Evolutionary conservation across 2,797 vertebrate genomes (phyloP).

Genomic region (Peromyscus nudipes): DNA sequence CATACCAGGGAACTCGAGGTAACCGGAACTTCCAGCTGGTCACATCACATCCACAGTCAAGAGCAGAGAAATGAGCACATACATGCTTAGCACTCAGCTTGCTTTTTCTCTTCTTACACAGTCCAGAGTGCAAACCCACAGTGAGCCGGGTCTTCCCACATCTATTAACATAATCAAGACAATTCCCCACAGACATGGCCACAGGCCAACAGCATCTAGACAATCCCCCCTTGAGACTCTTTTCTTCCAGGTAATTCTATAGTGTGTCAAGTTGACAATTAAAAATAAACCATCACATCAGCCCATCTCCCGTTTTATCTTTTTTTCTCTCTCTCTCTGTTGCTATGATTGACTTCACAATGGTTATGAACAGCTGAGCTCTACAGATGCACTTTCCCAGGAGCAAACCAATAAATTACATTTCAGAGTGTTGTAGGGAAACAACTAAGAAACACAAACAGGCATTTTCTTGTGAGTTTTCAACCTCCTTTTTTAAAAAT

Average conservation of each 20-base stretch:
- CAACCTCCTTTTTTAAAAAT: background rate
- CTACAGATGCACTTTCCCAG: background rate
- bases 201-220: background rate
- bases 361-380: background rate
- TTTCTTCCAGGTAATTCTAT: background rate
- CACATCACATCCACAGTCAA: background rate
- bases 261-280: background rate
- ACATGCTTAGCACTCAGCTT: background rate
- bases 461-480: background rate
- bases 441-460: background rate
- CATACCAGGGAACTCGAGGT: background rate
- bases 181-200: background rate
- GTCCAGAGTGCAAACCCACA: background rate
- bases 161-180: background rate
- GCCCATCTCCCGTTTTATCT: background rate
- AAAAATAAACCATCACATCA: background rate
- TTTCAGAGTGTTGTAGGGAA: background rate
- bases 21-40: background rate
- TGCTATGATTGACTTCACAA: background rate
- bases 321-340: background rate
- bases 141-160: background rate
- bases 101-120: background rate
- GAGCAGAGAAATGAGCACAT: background rate
- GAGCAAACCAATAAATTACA: conserved; percentile 4
- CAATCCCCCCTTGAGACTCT: background rate